Base-by-base conservation (phyloP, 2,888 invertebrate species). In the Nephrotoma flavescens region DNA sequence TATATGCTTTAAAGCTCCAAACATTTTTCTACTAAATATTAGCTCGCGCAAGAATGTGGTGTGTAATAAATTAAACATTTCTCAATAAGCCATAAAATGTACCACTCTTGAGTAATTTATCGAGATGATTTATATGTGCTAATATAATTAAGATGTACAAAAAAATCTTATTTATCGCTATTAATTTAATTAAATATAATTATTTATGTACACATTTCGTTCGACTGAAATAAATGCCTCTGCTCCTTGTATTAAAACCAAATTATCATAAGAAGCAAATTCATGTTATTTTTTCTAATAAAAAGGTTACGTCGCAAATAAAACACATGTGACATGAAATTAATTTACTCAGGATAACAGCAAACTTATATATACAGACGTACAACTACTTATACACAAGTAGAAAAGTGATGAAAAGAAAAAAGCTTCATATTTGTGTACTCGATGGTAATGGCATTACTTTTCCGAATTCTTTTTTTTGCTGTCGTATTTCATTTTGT, bases 231-330 rank as follows among this genome's bases (percentile, higher is more conserved):
- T 31, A 31, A 71, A 71, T 47, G 9, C 12, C 31, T 9, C 71
- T 71, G 19, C 71, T 71, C 9, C 71, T 71, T 9, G 15, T 52
- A 6, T 52, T 15, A 9, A 71, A 71, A 31, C 71, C 31, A 71
- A 71, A 71, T 71, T 71, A 71, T 71, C 71, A 71, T 71, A 84
- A 84, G 84, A 84, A 84, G 84, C 84, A 84, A 84, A 84, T 42
- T 84, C 84, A 15, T 84, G 84, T 84, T 84, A 42, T 84, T 42
- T 84, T 71, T 84, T 84, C n/a, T 42, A 84, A 84, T 84, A 84
- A 84, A 84, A 84, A 84, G 84, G 84, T 84, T 84, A 42, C 41
- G 41, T 84, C n/a, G 31, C 71, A 84, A 84, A 41, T 42, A 84
- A 84, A 84, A 42, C 84, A 84, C 84, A 84, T 84, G 84, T 84